Evolutionary conservation across 2,888 invertebrate species (phyloP).

Genomic region (Cheilosia soror): DNA sequence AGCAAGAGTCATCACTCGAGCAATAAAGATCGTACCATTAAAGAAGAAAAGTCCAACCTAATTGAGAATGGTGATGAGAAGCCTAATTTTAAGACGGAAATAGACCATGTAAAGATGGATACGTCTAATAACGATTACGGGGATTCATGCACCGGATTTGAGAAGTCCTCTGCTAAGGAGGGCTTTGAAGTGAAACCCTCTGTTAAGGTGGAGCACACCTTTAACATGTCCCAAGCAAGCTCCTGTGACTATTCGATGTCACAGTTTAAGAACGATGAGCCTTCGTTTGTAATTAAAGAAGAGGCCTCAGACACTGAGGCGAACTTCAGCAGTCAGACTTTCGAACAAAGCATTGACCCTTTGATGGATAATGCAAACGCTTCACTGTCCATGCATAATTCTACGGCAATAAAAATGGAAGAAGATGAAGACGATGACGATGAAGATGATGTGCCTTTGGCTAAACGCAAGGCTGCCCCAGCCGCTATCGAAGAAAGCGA

Average conservation of each 20-base stretch:
- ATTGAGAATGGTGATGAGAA: conserved; percentile 77
- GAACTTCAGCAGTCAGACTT: conserved; percentile 7
- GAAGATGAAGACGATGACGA: conserved; percentile 81
- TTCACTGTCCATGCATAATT: conserved; percentile 87
- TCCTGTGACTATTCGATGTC: conserved; percentile 90
- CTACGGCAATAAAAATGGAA: conserved; percentile 85
- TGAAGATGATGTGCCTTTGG: conserved; percentile 82
- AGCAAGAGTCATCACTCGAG: conserved; percentile 77
- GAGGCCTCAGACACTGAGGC: conserved; percentile 82
- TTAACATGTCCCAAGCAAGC: conserved; percentile 86
- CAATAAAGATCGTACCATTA: conserved; percentile 79
- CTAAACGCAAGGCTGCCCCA: conserved; percentile 84
- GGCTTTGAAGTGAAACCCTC: conserved; percentile 77
- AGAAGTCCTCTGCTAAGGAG: conserved; percentile 76
- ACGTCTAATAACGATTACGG: conserved; percentile 76
- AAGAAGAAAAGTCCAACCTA: conserved; percentile 78
- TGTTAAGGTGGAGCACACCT: conserved; percentile 80
- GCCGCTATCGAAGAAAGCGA: conserved; percentile 83
- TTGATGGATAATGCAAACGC: conserved; percentile 87
- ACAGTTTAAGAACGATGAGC: conserved; percentile 86
- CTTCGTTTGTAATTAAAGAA: conserved; percentile 81
- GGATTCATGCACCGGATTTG: conserved; percentile 79
- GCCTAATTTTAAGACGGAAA: conserved; percentile 42
- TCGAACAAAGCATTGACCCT: neutral
- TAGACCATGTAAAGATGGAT: conserved; percentile 51